Evolutionary conservation across 92 coral and sea anemone genomes (phyloP), one percentile per base, ranked within the genome.

Genomic region (Blastomussa wellsi): DNA sequence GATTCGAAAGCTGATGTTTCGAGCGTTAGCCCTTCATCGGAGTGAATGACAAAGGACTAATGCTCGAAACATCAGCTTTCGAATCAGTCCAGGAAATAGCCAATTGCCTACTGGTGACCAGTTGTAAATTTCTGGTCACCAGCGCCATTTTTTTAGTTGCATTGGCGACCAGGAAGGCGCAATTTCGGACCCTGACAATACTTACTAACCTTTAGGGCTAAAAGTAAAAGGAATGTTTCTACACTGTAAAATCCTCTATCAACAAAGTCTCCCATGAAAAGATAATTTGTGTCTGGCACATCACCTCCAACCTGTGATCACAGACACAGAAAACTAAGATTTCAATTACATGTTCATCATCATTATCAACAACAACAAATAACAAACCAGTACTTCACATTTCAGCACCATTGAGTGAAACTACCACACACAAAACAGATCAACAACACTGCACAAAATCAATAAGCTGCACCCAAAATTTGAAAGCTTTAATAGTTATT

Each of bases 201-300:
- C 12, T 44, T 5, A 59, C 79, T 79, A 72, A 97, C 99, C 99
- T 97, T 97, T 39, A 97, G 89, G 60, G 99, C 99, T 88, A 97
- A 84, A 36, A 97, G 90, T 78, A 97, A 91, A 86, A 97, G 95
- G 81, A 97, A 97, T 47, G 99, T 97, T 82, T 97, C 99, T 55
- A 97, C 99, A 77, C 99, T 97, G 88, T 97, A 97, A 92, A 97
- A 97, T 79, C 99, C 99, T 93, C 99, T 92, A 85, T 97, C 99
- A 79, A 97, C 99, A 88, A 97, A 97, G 88, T 97, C 99, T 70
- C 99, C 99, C 99, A 97, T 97, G 78, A 97, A 97, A 55, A 97
- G 90, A 77, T 97, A 97, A 81, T 97, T 97, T 42, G 99, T 97
- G 65, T 97, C 99, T 11, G 99, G 99, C 52, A 97, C 99, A 91